Conservation (phyloP, 1,140 invertebrate genomes). For the Mizuhopecten yessoensis region DNA sequence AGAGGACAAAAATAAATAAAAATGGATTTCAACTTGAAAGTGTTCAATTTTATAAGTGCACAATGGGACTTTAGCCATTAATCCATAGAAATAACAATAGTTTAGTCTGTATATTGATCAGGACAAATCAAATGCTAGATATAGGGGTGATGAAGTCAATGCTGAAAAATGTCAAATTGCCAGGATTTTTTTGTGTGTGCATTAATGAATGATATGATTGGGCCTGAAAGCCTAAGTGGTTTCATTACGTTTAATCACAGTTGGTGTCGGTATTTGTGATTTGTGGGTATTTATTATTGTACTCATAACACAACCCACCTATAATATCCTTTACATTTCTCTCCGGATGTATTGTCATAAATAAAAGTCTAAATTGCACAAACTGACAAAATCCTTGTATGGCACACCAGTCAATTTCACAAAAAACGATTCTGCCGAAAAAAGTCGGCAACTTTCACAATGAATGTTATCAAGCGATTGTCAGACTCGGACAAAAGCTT, state of each 20-base stretch:
- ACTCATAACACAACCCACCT: background rate
- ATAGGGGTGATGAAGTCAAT: background rate
- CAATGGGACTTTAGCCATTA: background rate
- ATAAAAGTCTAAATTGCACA: slow-evolving; percentile 30
- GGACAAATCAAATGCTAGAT: background rate
- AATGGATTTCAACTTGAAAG: background rate
- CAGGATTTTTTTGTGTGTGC: slow-evolving; percentile 9
- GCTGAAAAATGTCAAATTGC: background rate
- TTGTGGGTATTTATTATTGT: background rate
- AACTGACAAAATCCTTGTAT: slow-evolving; percentile 35
- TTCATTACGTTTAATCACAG: slow-evolving; percentile 2
- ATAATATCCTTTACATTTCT: slow-evolving; percentile 21
- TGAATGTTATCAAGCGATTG: slow-evolving; percentile 28
- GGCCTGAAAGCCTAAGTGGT: background rate
- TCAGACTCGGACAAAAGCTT: slow-evolving; percentile 32
- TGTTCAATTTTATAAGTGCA: background rate
- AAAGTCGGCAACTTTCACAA: slow-evolving; percentile 33
- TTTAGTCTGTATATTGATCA: background rate
- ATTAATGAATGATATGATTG: slow-evolving; percentile 19
- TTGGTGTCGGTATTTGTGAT: background rate
- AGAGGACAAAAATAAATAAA: background rate
- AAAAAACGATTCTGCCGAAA: slow-evolving; percentile 2
- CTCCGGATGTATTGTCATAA: slow-evolving; percentile 38
- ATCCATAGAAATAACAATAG: background rate
- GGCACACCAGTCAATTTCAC: background rate